A percentile compares a stretch with the other conserved stretches of the same genome.
Conservation (phyloP, 2,888 invertebrate species). For the Eutolmus rufibarbis region DNA sequence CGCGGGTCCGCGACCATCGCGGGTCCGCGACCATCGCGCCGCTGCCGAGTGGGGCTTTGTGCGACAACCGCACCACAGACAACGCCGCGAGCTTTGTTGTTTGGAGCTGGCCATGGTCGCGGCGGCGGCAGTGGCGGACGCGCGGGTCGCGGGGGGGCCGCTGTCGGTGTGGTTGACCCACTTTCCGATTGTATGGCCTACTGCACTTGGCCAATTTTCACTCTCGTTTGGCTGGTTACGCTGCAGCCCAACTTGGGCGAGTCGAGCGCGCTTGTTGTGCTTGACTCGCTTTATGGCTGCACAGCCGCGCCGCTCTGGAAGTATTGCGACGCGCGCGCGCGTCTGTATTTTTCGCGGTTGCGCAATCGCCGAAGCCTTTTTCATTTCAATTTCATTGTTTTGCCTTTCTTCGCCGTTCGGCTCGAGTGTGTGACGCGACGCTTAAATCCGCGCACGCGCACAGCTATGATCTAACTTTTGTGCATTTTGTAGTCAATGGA, state of each 20-base stretch:
- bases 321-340: background rate
- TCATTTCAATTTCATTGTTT: slow-evolving; percentile 16
- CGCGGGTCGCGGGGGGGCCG: background rate
- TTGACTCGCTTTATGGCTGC: slow-evolving; percentile 18
- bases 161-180: slow-evolving; percentile 50
- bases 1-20: background rate
- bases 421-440: background rate
- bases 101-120: background rate
- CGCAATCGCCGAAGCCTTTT: background rate
- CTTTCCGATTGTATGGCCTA: slow-evolving; percentile 59
- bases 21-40: background rate
- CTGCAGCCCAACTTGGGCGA: slow-evolving; percentile 28
- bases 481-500: background rate
- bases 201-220: slow-evolving; percentile 64
- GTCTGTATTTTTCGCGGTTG: background rate
- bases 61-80: background rate
- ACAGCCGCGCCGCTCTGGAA: background rate
- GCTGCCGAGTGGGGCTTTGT: background rate
- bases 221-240: slow-evolving; percentile 52
- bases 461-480: background rate
- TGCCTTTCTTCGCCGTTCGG: background rate
- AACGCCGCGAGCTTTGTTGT: slow-evolving; percentile 12
- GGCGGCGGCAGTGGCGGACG: background rate
- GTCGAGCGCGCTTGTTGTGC: slow-evolving; percentile 5
- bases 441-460: background rate